A percentile compares a stretch with the other conserved stretches of the same genome.
Evolutionary conservation across 2,888 invertebrate genomes (phyloP).

Genomic region (Conus canariensis): DNA sequence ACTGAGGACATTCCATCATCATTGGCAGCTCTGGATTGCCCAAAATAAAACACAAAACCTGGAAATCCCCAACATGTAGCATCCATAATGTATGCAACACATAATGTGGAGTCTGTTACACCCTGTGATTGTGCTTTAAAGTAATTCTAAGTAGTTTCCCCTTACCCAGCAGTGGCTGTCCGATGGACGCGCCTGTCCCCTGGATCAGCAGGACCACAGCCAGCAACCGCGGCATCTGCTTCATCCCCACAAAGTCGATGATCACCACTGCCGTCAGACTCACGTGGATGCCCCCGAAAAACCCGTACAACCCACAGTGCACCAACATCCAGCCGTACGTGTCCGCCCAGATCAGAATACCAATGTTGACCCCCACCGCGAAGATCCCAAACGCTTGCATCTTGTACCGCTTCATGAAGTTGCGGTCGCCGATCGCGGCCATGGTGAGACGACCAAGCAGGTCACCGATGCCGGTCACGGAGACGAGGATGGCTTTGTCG

Average conservation of each 20-base stretch:
- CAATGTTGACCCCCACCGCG: constrained; percentile 59
- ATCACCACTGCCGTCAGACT: constrained; percentile 64
- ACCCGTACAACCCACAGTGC: constrained; percentile 67
- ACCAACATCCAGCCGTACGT: constrained; percentile 60
- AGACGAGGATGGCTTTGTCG: constrained; percentile 65
- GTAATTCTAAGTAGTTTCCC: too few species aligned
- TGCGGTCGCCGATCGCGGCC: constrained; percentile 64
- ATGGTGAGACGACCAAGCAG: constrained; percentile 63
- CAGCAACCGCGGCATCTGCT: constrained; percentile 64
- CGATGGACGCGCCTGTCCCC: constrained; percentile 66
- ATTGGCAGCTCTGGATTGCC: too few species aligned
- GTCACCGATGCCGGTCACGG: constrained; percentile 68
- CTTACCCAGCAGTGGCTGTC: constrained; percentile 68
- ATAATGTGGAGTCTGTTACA: too few species aligned
- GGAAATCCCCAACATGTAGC: too few species aligned
- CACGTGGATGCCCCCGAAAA: constrained; percentile 68
- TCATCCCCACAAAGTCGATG: constrained; percentile 68
- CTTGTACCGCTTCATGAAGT: constrained; percentile 62
- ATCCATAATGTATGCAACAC: too few species aligned
- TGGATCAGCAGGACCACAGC: constrained; percentile 67
- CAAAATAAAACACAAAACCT: too few species aligned
- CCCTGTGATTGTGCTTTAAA: too few species aligned
- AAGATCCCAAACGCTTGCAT: constrained; percentile 57
- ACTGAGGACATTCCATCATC: too few species aligned
- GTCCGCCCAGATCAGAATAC: constrained; percentile 58